Evolutionary conservation across 2,797 vertebrate genomes (phyloP).

Genomic region (Aselliscus stoliczkanus): DNA sequence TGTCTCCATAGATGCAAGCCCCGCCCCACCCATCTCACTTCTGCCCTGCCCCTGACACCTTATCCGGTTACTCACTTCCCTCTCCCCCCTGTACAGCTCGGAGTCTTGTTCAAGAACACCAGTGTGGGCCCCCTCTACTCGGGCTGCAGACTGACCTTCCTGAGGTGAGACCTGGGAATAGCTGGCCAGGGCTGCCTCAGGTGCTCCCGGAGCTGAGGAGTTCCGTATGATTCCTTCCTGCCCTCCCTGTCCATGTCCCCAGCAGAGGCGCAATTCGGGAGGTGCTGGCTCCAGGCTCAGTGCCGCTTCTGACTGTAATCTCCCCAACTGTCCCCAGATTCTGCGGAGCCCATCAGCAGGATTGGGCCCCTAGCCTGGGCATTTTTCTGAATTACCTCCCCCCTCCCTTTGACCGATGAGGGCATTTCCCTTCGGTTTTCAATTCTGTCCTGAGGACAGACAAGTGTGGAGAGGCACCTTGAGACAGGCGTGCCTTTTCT

Average conservation of each 20-base stretch:
- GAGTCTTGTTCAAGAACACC: constrained; percentile 37
- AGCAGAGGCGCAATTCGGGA: background rate
- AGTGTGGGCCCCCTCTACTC: constrained; percentile 26
- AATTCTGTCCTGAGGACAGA: background rate
- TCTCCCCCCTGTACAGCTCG: constrained; percentile 37
- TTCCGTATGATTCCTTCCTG: background rate
- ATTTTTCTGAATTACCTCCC: background rate
- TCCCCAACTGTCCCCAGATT: background rate
- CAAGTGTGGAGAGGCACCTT: too few species aligned
- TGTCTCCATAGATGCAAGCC: background rate
- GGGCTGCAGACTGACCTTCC: constrained; percentile 19
- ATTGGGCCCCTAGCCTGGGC: background rate
- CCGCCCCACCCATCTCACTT: background rate
- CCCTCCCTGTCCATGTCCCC: background rate
- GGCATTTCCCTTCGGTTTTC: background rate
- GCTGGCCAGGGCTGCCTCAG: background rate
- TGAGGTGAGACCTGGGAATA: constrained; percentile 59
- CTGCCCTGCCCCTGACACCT: background rate
- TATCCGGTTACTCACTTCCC: background rate
- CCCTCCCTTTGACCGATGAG: background rate
- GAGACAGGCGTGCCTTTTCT: background rate
- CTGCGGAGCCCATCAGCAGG: background rate
- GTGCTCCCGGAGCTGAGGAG: background rate
- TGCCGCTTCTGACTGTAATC: too few species aligned
- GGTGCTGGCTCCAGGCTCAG: background rate